Conservation (phyloP, 2,113 vertebrate genomes). For the Rhabdomys dilectus region DNA sequence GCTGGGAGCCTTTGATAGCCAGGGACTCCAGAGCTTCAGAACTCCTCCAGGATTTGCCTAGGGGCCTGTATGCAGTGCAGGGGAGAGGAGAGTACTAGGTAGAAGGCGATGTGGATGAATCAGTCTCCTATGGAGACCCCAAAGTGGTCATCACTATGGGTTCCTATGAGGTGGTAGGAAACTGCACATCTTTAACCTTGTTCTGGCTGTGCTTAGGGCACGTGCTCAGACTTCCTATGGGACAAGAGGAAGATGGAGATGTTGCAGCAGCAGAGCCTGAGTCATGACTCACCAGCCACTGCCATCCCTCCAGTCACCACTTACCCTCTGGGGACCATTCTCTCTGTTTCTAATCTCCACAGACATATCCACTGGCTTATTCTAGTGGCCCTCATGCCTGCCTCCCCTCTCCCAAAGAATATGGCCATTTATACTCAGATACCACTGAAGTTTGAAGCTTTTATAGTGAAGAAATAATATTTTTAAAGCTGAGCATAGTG, state of each 20-base stretch:
- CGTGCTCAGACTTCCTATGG: neutral
- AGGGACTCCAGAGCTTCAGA: neutral
- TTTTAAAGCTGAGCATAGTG: neutral
- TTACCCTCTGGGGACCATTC: neutral
- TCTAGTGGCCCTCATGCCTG: neutral
- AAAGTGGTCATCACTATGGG: fast-evolving
- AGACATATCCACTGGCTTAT: too few species aligned
- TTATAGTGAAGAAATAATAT: neutral
- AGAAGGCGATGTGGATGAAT: too few species aligned
- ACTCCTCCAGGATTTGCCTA: neutral
- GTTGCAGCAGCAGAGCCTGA: neutral
- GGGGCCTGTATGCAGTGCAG: fast-evolving
- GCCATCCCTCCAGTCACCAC: neutral
- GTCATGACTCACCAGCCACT: neutral
- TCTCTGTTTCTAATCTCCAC: too few species aligned
- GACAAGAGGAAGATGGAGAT: neutral
- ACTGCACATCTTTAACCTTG: neutral
- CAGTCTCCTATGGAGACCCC: neutral
- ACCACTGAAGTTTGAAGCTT: neutral
- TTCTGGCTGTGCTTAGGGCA: neutral
- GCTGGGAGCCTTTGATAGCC: neutral
- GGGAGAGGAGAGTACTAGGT: neutral
- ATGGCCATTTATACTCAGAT: neutral
- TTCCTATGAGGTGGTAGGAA: neutral
- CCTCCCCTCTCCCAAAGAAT: neutral